Base-by-base conservation (phyloP, 1,140 invertebrate species). In the Epicauta chinensis region DNA sequence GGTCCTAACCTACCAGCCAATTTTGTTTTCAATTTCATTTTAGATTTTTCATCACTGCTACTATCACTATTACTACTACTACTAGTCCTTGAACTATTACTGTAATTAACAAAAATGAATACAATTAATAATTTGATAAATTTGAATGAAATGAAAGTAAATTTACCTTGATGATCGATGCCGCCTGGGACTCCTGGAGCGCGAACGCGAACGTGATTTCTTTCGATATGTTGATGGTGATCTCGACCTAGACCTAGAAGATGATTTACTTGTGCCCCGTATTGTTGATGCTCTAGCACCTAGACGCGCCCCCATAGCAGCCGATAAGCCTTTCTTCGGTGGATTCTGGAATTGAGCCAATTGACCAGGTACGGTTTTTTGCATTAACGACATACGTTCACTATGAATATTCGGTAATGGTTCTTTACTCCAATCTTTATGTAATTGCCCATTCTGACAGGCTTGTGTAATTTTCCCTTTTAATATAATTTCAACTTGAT, bases 401-500 rank as follows among this genome's bases (percentile, higher is more conserved):
- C 85, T 88, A 61, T 87, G 79, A 29, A 89, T 84, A 67, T 82
- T 87, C 2, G 93, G 93, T 52, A 97, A 77, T 14, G 92, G 89
- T 69, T 97, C 93, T 54, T 81, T 83, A 55, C 86, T 83, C 94
- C 94, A 98, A 74, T 97, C 89, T 62, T 90, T 90, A 0, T 86
- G 83, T 12, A 95, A 76, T 52, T 87, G 86, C 47, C 87, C 87
- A 58, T 86, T 83, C 60, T 85, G 86, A n/a, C 88, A 88, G 0
- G 91, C 89, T 38, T 83, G 80, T 14, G 90, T 94, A 50, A 97
- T 86, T 72, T 94, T 91, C 31, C 91, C 91, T 71, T 95, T 96
- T 23, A 98, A 73, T 58, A 93, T 88, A 51, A 92, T 91, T 68
- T 95, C 90, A 45, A 97, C 91, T 68, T 92, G 84, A 77, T 97